Conservation (phyloP, 2,113 vertebrate species). For the Paraplagusia blochii region DNA sequence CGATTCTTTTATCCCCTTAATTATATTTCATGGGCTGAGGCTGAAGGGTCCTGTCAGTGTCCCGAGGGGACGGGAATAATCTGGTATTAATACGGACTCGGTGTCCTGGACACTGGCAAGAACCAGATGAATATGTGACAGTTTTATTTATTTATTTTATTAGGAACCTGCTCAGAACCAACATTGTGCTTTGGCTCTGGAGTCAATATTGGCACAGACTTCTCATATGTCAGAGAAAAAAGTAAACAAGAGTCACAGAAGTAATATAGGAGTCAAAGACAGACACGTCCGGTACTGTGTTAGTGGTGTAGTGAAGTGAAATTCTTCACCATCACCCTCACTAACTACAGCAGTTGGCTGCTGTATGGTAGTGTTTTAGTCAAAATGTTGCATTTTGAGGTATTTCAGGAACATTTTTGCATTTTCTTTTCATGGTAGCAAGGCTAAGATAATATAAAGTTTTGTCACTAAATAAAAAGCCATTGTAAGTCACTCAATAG, state of each 20-base stretch:
- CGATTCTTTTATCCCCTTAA: slow-evolving; percentile 71
- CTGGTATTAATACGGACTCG: slow-evolving; percentile 52
- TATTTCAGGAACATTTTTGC: no score
- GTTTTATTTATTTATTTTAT: neutral
- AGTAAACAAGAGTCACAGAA: neutral
- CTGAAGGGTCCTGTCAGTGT: slow-evolving; percentile 45
- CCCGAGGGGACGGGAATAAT: slow-evolving; percentile 49
- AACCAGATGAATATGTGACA: slow-evolving; percentile 21
- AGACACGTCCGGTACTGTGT: neutral
- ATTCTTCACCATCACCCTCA: no score
- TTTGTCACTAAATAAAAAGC: slow-evolving; percentile 13
- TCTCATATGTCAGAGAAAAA: neutral
- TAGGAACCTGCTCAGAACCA: slow-evolving; percentile 7
- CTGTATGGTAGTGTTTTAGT: no score
- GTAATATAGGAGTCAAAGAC: neutral
- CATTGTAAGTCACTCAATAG: slow-evolving; percentile 1
- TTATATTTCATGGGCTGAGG: slow-evolving; percentile 67
- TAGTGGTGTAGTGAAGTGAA: neutral
- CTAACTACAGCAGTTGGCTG: no score
- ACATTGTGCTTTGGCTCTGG: slow-evolving; percentile 9
- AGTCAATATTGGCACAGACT: slow-evolving; percentile 4
- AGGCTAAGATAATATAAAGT: no score
- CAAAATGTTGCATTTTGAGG: no score
- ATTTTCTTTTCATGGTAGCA: no score
- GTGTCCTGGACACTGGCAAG: slow-evolving; percentile 24